A percentile compares a stretch with the other conserved stretches of the same genome.
Evolutionary conservation across 2,888 invertebrate species (phyloP).

Genomic region (Elegia similella): DNA sequence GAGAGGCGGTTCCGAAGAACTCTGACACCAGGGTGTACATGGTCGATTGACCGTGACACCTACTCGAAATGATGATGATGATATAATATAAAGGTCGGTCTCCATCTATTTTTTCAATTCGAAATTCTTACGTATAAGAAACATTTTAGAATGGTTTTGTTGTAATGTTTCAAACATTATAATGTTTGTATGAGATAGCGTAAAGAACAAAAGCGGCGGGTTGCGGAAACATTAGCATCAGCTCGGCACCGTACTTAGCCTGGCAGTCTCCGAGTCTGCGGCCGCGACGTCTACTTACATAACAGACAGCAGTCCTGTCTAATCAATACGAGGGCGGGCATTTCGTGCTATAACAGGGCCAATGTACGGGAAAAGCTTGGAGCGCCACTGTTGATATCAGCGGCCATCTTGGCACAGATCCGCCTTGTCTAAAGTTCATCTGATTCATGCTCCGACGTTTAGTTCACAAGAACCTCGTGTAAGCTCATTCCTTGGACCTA

Average conservation of each 20-base stretch:
- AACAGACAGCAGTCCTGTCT: slow-evolving; percentile 70
- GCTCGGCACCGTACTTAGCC: slow-evolving; percentile 39
- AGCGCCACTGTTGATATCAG: slow-evolving; percentile 45
- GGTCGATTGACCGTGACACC: too few relatives aligned
- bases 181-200: too few relatives aligned
- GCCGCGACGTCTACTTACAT: slow-evolving; percentile 61
- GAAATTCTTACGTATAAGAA: too few relatives aligned
- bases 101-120: too few relatives aligned
- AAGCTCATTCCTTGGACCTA: slow-evolving; percentile 5
- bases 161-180: too few relatives aligned
- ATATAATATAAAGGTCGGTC: too few relatives aligned
- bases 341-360: slow-evolving; percentile 63
- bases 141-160: too few relatives aligned
- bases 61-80: too few relatives aligned
- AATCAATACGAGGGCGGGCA: slow-evolving; percentile 70
- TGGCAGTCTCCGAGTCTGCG: slow-evolving; percentile 55
- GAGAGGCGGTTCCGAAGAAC: too few relatives aligned
- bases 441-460: slow-evolving; percentile 30
- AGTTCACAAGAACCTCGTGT: slow-evolving; percentile 9
- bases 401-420: slow-evolving; percentile 50
- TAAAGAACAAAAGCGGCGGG: too few relatives aligned
- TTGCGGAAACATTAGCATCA: too few relatives aligned
- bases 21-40: too few relatives aligned
- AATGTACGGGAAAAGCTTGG: slow-evolving; percentile 61
- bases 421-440: slow-evolving; percentile 35